phyloP scores from a whole-genome alignment of 2,888 invertebrate species.

The Chaitophorus viminalis region DNA sequence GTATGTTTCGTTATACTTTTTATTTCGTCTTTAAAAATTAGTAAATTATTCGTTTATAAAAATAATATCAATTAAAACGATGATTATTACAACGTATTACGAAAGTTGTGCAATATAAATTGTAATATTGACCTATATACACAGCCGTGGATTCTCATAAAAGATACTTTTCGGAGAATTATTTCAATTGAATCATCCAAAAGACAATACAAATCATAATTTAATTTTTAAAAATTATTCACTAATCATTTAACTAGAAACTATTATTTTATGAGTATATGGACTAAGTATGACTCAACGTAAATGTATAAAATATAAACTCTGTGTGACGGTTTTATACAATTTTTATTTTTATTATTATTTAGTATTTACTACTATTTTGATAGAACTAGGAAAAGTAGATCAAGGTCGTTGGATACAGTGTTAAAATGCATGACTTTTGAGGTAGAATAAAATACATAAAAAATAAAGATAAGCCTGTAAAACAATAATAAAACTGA shows the following conservation, averaged over 20 bases:
- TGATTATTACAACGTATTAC: neutral
- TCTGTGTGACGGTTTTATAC: neutral
- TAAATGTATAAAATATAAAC: neutral
- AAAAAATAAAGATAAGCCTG: neutral
- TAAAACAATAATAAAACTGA: neutral
- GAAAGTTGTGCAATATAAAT: neutral
- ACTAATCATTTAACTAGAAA: neutral
- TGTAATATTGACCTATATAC: slow-evolving; percentile 1
- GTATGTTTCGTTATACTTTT: too few relatives aligned
- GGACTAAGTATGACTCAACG: slow-evolving; percentile 13
- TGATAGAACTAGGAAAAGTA: neutral
- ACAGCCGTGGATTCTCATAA: neutral
- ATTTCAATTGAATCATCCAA: slow-evolving; percentile 8
- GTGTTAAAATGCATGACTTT: neutral
- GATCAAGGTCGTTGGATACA: neutral
- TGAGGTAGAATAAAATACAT: neutral
- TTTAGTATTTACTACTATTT: neutral
- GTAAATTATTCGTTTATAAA: too few relatives aligned
- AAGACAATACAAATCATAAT: neutral
- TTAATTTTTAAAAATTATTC: neutral
- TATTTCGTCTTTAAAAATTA: too few relatives aligned
- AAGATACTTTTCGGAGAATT: slow-evolving; percentile 4
- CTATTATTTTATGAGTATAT: neutral
- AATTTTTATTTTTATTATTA: neutral
- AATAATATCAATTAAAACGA: too few relatives aligned